Conservation (phyloP, 2,888 invertebrate genomes). For the Trichogramma evanescens region DNA sequence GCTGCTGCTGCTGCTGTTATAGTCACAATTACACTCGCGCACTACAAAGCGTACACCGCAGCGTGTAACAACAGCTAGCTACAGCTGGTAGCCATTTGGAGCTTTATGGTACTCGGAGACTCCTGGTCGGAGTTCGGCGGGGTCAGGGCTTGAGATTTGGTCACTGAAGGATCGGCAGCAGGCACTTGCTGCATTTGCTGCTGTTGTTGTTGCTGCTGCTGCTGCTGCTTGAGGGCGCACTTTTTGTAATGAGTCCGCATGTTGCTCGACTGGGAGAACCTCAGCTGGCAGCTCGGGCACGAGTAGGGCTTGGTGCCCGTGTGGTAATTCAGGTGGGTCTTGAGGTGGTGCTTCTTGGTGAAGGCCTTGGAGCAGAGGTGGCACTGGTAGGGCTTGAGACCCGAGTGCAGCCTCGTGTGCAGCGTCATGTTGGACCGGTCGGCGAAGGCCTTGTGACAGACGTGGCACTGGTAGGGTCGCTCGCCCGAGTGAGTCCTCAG, state of each 20-base stretch:
- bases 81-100: no score
- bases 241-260: conserved; percentile 82
- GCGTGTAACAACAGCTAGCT: no score
- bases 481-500: conserved; percentile 76
- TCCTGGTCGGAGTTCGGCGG: conserved; percentile 41
- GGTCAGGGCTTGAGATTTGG: conserved; percentile 24
- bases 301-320: conserved; percentile 75
- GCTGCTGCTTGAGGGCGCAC: conserved; percentile 46
- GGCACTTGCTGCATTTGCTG: not conserved
- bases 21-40: no score
- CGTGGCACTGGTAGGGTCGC: conserved; percentile 71
- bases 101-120: conserved; percentile 12
- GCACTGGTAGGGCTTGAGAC: conserved; percentile 67
- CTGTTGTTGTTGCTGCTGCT: not conserved
- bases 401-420: conserved; percentile 72
- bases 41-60: no score
- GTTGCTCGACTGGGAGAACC: conserved; percentile 79
- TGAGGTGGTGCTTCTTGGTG: conserved; percentile 78
- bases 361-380: conserved; percentile 69
- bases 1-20: no score
- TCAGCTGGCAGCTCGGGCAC: conserved; percentile 65
- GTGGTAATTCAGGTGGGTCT: conserved; percentile 79
- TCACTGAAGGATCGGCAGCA: conserved; percentile 14
- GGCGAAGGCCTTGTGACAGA: conserved; percentile 76
- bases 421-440: conserved; percentile 80